Evolutionary conservation across 1,140 invertebrate species (phyloP), one percentile per base, ranked within the genome.

Genomic region (Triops cancriformis): DNA sequence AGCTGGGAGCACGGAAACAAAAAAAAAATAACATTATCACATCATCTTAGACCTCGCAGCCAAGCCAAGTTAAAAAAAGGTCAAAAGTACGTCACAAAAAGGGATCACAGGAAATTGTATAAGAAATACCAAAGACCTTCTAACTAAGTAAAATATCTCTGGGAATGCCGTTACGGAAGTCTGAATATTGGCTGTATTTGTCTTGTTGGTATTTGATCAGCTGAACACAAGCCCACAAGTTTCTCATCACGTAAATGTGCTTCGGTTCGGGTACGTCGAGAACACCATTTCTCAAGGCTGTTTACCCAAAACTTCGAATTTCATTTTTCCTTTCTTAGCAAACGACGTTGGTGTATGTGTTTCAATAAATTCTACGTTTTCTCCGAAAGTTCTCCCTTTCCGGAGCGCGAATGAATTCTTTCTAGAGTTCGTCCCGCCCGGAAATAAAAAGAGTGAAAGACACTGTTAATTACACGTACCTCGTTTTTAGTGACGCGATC

Each of bases 401-500:
- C 14, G 51, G 18, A 23, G 14, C 14, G 14, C 23, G 51, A 23
- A 23, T n/a, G 10, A 79, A 77, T 27, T 23, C 23, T n/a, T 77
- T 3, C 51, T 43, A 6, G 45, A 43, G 3, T 27, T 43, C 11
- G 23, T 18, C n/a, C 43, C 43, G 26, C 12, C 76, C 78, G 26
- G 26, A 26, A 77, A 26, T 78, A n/a, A 41, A 26, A 6, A 42
- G 31, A 5, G 26, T n/a, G 1, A 27, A 78, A 78, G n/a, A 26
- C n/a, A 37, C 18, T 1, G n/a, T 42, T 78, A 45, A 41, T 26
- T 26, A 43, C 74, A 81, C 80, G 85, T 84, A 92, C 94, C 90
- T 98, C 97, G 85, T 98, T 98, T 87, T 98, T 98, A 77, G 96
- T 98, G 82, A 98, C 94, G 79, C 96, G 87, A 86, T 98, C 96